Base-by-base conservation (phyloP, 2,888 invertebrate genomes). In the Netelia melanura region DNA sequence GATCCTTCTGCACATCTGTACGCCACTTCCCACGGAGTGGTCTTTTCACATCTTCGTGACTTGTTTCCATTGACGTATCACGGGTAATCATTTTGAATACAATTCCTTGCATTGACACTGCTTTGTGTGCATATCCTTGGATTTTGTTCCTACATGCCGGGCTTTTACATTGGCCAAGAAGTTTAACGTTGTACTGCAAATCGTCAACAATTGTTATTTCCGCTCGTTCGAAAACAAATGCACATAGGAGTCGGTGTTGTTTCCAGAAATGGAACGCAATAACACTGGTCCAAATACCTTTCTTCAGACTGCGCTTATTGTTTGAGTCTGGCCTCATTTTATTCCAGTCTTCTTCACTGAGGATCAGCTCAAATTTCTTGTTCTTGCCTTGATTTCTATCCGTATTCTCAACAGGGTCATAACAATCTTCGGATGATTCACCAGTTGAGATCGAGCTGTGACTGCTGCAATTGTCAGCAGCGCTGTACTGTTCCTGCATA, bases 181-280 rank as follows among this genome's bases (percentile, higher is more conserved):
- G 58, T 52, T 44, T 21, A 10, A 80, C 30, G 5, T 38, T 56
- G 48, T 58, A n/a, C 8, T 23, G 2, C 14, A 8, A 11, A 38
- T 44, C 44, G 8, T 6, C 58, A 3, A 23, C 17, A n/a, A 10
- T 17, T 52, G 38, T 48, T 56, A 72, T 30, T 10, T 58, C 61
- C 44, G 72, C 72, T 38, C 72, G 61, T 72, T 80, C 72, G 52
- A 62, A 72, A 56, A 84, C 25, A 58, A 84, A 87, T 11, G 86
- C 82, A 65, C 84, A 87, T 14, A 56, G 62, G 1, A 84, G 61
- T 43, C 74, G 80, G 44, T 85, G 72, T 11, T 81, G 75, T 3
- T 80, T 77, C 79, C 79, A 86, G 52, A 86, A 80, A n/a, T 80
- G 80, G 38, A 14, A 80, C 9, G 81, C 64, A 8, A 86, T 78